These are phyloP conservation scores for Petromus typicus DNA, from an alignment of 2,113 vertebrate genomes.

Conservation along the genomic window DNA sequence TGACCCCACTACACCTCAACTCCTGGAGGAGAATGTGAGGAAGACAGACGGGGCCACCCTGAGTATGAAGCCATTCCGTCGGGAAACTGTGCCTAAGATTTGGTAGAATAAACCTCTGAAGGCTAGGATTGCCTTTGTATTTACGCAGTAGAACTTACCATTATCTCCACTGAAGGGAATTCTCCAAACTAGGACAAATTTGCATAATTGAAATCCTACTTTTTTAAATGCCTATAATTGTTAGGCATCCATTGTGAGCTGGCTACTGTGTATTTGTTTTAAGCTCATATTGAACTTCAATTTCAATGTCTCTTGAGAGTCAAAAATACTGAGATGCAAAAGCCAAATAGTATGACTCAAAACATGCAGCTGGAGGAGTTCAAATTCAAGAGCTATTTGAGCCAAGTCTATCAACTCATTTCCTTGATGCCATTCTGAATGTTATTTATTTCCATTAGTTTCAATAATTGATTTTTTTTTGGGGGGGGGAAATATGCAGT, in stretches of 20 bases:
- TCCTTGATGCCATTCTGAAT: background rate
- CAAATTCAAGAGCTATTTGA: background rate
- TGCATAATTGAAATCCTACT: conserved; percentile 61
- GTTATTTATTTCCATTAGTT: background rate
- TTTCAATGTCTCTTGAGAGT: background rate
- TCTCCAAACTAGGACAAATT: conserved; percentile 62
- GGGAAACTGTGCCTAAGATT: background rate
- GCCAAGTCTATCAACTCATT: background rate
- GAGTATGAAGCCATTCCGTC: background rate
- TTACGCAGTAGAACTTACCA: conserved; percentile 51
- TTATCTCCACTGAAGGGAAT: conserved; percentile 39
- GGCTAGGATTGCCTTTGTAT: background rate
- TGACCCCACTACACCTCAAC: rapidly evolving
- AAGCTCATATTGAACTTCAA: background rate
- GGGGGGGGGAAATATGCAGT: background rate
- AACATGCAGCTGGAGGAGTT: background rate
- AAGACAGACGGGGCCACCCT: background rate
- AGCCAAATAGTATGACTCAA: background rate
- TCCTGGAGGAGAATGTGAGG: background rate
- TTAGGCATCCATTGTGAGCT: background rate
- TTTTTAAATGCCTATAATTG: conserved; percentile 29
- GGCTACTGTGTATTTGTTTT: background rate
- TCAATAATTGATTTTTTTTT: background rate
- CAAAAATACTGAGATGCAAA: background rate
- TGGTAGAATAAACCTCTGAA: background rate